Base-by-base conservation (phyloP, 2,113 vertebrate genomes). In the Dicerorhinus sumatrensis region DNA sequence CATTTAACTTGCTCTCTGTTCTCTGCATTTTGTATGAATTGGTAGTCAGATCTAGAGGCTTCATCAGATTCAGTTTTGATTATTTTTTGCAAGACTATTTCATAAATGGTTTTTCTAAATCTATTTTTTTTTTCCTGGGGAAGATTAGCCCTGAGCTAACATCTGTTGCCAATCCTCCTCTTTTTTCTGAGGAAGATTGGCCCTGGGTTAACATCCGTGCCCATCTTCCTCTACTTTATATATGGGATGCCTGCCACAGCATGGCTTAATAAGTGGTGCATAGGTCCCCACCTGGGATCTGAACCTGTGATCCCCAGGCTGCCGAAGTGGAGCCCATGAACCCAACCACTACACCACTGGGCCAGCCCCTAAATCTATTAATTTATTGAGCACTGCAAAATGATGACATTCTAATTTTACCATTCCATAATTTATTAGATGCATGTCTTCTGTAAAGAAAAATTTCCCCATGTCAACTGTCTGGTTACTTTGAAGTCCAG, bases 341-440 rank as follows among this genome's bases (percentile, higher is more conserved):
- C 42, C 42, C 42, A 42, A 42, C 42, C 42, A 42, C 42, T 42
- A 42, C 42, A 42, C 42, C 42, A 42, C 42, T 42, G 42, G 42
- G 42, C 42, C 42, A 5, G 42, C 42, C 42, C 42, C 77, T 84
- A 70, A 84, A 79, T 88, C 11, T 93, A 4, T 93, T 79, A 73
- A 69, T 90, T 72, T 92, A 75, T 79, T 84, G 21, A 9, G 17
- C 20, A 23, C 69, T 90, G 48, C 12, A 84, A 25, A 81, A 62
- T 79, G 21, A 23, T 94, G 63, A 13, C 33, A 80, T 91, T 90
- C 42, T 89, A n/a, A 80, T 80, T 91, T 96, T 65, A 85, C 67
- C 23, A 46, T 93, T 69, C 23, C 51, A 9, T 48, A 62, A 51
- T 70, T 96, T 93, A 91, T 58, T 75, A 79, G 39, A 46, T 82